Conservation (phyloP, 2,888 invertebrate species). For the Stramonita haemastoma region DNA sequence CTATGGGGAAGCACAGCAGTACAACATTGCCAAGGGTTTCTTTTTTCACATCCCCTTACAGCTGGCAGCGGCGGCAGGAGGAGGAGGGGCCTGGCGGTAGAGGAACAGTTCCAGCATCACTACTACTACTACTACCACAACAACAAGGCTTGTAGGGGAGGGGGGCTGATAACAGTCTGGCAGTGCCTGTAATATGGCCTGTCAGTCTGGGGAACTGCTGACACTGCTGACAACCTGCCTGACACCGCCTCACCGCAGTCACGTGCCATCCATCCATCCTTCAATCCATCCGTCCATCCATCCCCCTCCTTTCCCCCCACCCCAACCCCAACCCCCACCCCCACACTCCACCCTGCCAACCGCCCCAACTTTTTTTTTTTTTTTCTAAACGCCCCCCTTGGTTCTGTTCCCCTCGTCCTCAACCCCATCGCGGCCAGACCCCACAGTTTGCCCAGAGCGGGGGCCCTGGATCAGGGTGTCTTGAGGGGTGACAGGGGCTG, state of each 20-base stretch:
- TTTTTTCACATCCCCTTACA: not conserved
- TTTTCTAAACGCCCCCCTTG: not conserved
- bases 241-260: slow-evolving; percentile 4
- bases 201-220: not conserved
- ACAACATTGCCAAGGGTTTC: not conserved
- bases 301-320: not conserved
- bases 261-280: slow-evolving; percentile 1
- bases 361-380: no score
- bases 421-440: not conserved
- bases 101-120: not conserved
- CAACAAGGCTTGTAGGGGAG: no score
- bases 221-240: not conserved
- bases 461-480: not conserved
- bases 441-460: not conserved
- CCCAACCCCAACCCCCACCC: not conserved
- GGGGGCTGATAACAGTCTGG: slow-evolving; percentile 2
- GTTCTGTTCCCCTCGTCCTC: not conserved
- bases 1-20: no score
- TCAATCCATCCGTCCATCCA: not conserved
- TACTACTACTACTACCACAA: no score
- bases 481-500: slow-evolving; percentile 20
- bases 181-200: slow-evolving; percentile 21
- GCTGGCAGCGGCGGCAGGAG: no score
- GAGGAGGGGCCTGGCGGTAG: not conserved
- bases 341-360: not conserved